Evolutionary conservation across 2,888 invertebrate species (phyloP).

Genomic region (Stenolophus ochropezus): DNA sequence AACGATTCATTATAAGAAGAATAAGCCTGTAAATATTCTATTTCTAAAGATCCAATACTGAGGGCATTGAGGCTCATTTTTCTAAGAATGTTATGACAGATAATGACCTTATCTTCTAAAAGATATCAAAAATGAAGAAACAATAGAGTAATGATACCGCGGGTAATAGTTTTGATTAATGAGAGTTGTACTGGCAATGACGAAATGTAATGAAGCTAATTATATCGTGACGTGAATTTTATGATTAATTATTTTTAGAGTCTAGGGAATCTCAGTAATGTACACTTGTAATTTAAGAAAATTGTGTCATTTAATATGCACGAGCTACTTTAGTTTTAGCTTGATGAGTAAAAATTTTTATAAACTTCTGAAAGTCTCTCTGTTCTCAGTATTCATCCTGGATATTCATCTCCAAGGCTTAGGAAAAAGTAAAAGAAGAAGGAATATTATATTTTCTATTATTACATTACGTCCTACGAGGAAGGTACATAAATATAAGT

Average conservation of each 20-base stretch:
- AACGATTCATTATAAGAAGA: too few relatives aligned
- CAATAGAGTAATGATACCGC: neutral
- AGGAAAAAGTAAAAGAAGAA: too few relatives aligned
- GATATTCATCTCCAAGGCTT: too few relatives aligned
- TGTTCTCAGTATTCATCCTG: too few relatives aligned
- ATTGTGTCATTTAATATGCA: conserved; percentile 22
- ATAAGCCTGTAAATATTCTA: too few relatives aligned
- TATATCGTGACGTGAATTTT: neutral
- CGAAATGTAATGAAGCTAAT: conserved; percentile 29
- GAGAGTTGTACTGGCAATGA: neutral
- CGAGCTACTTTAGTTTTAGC: conserved; percentile 11
- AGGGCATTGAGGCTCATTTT: too few relatives aligned
- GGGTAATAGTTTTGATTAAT: conserved; percentile 20
- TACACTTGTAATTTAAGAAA: conserved; percentile 23
- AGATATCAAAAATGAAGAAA: neutral
- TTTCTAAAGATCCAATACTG: too few relatives aligned
- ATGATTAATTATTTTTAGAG: conserved; percentile 18
- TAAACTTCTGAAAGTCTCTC: neutral
- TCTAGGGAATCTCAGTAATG: conserved; percentile 17
- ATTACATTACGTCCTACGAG: too few relatives aligned
- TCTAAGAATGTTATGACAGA: too few relatives aligned
- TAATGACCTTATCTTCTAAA: neutral
- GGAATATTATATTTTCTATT: too few relatives aligned
- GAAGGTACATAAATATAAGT: too few relatives aligned
- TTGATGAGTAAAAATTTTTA: neutral